A percentile compares a stretch with the other conserved stretches of the same genome.
Evolutionary conservation across 2,113 vertebrate genomes (phyloP).

Genomic region (Psilopsiagon aurifrons): DNA sequence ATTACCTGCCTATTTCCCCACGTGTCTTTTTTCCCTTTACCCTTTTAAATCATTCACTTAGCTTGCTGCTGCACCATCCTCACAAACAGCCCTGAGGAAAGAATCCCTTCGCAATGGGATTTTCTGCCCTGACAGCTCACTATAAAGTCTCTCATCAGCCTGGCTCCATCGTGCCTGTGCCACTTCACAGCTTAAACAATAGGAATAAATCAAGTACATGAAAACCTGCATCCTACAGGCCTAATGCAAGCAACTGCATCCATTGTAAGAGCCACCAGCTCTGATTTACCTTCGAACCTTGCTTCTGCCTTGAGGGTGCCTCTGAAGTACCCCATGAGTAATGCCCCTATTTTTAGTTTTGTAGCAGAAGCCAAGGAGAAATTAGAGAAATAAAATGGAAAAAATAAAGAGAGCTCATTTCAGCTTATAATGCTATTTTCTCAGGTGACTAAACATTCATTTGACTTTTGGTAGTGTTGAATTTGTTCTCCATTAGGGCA

Average conservation of each 20-base stretch:
- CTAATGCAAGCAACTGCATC: conserved; percentile 29
- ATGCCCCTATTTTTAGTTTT: conserved; percentile 40
- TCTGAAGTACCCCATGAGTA: conserved; percentile 37
- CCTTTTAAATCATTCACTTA: background rate
- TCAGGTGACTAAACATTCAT: conserved; percentile 71
- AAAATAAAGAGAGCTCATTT: conserved; percentile 67
- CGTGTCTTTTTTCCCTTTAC: fast-evolving
- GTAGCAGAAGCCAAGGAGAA: conserved; percentile 52
- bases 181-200: conserved; percentile 55
- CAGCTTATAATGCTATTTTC: conserved; percentile 62
- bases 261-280: conserved; percentile 54
- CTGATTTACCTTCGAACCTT: conserved; percentile 51
- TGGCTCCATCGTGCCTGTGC: background rate
- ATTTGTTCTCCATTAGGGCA: conserved; percentile 63
- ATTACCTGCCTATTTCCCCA: background rate
- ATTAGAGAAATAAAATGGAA: conserved; percentile 62
- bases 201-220: conserved; percentile 63
- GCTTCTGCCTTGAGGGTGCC: conserved; percentile 44
- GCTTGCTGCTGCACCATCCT: background rate
- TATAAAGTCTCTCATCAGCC: conserved; percentile 26
- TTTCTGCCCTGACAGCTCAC: conserved; percentile 37
- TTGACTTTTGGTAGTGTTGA: conserved; percentile 61
- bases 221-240: conserved; percentile 65
- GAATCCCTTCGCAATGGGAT: background rate
- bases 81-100: background rate